phyloP scores from a whole-genome alignment of 1,140 invertebrate species.

The Pachyrhynchus sulphureomaculatus region DNA sequence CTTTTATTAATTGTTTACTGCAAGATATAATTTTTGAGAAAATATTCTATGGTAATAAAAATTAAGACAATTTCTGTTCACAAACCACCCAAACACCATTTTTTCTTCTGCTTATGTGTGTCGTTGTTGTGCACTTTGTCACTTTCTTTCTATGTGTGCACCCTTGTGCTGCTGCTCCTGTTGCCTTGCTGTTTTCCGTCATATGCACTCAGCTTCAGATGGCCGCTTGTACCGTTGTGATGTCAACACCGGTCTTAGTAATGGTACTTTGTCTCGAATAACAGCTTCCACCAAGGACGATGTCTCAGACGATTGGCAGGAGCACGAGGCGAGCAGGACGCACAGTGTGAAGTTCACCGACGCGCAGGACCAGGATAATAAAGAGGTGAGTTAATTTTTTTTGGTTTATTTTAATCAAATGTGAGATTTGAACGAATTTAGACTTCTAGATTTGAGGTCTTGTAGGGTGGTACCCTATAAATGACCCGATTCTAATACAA shows the following conservation, averaged over 20 bases:
- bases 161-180: too few relatives aligned
- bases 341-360: conserved; percentile 90
- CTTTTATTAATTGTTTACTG: too few relatives aligned
- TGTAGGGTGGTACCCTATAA: too few relatives aligned
- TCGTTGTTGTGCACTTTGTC: conserved; percentile 20
- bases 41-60: neutral
- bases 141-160: conserved; percentile 37
- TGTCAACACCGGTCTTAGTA: conserved; percentile 46
- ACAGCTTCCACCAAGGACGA: conserved; percentile 60
- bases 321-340: conserved; percentile 75
- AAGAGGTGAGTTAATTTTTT: conserved; percentile 75
- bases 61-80: neutral
- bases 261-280: conserved; percentile 41
- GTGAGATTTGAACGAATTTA: too few relatives aligned
- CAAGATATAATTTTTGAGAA: too few relatives aligned
- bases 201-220: conserved; percentile 45
- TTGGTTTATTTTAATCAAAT: too few relatives aligned
- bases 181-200: conserved; percentile 12
- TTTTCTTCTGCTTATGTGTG: conserved; percentile 8
- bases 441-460: too few relatives aligned
- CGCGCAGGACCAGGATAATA: conserved; percentile 69
- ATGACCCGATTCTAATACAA: too few relatives aligned
- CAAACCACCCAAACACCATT: neutral
- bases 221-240: conserved; percentile 53
- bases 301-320: conserved; percentile 67